phyloP scores from a whole-genome alignment of 2,113 vertebrate species.

The Oncorhynchus keta region DNA sequence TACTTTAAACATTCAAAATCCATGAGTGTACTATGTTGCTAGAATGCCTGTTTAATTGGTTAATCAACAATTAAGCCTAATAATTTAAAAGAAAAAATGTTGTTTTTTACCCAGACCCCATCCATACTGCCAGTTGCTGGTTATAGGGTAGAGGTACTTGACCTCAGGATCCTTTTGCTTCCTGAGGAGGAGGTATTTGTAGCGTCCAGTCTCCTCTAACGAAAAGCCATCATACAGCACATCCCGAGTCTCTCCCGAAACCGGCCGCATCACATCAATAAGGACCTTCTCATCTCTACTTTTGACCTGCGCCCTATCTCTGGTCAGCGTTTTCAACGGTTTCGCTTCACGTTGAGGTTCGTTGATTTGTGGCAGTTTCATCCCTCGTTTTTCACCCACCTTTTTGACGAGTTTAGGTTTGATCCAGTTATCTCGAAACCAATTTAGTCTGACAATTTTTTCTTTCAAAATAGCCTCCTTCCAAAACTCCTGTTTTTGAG shows the following conservation, averaged over 20 bases:
- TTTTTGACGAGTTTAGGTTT: slow-evolving; percentile 5
- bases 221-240: slow-evolving; percentile 14
- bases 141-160: slow-evolving; percentile 2
- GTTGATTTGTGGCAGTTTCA: slow-evolving; percentile 5
- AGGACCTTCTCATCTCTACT: neutral
- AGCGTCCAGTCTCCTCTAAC: slow-evolving; percentile 8
- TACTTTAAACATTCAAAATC: no score
- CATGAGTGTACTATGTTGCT: no score
- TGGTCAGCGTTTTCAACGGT: neutral
- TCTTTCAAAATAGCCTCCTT: slow-evolving; percentile 15
- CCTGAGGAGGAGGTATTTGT: no score
- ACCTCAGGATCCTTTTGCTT: no score
- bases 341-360: neutral
- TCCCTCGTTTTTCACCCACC: neutral
- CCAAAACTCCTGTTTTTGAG: slow-evolving; percentile 18
- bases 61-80: no score
- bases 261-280: slow-evolving; percentile 7
- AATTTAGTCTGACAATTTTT: slow-evolving; percentile 9
- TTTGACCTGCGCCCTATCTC: neutral
- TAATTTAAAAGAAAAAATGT: neutral
- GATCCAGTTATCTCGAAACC: slow-evolving; percentile 14
- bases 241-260: slow-evolving; percentile 1
- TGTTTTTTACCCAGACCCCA: slow-evolving; percentile 15
- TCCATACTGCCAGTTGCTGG: slow-evolving; percentile 19
- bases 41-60: no score